phyloP scores from a whole-genome alignment of 2,888 invertebrate species.

The Tachina lurida region DNA sequence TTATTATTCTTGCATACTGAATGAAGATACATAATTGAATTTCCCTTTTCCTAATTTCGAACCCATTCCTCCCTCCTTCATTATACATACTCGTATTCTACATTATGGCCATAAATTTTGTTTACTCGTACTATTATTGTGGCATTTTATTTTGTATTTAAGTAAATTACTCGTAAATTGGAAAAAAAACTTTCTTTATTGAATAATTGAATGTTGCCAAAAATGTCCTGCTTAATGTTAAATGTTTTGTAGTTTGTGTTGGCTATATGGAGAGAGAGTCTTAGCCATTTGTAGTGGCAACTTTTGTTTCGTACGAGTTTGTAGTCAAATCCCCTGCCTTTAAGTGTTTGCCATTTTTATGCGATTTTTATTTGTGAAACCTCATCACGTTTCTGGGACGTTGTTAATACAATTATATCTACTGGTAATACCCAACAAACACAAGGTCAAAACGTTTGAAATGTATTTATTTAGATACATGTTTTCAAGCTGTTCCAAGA shows the following conservation, averaged over 20 bases:
- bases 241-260: not conserved
- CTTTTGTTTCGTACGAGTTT: slow-evolving; percentile 21
- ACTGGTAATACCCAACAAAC: slow-evolving; percentile 19
- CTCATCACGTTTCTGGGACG: slow-evolving; percentile 69
- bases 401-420: slow-evolving; percentile 67
- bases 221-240: slow-evolving; percentile 58
- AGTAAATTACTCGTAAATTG: slow-evolving; percentile 34
- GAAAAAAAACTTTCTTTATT: slow-evolving; percentile 59
- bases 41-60: slow-evolving; percentile 29
- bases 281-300: slow-evolving; percentile 35
- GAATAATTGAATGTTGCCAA: slow-evolving; percentile 52
- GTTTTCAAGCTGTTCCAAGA: too few relatives aligned
- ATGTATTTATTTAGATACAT: not conserved
- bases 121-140: slow-evolving; percentile 23
- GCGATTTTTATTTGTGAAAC: slow-evolving; percentile 60
- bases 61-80: slow-evolving; percentile 26
- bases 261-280: not conserved
- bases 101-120: slow-evolving; percentile 59
- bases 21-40: slow-evolving; percentile 46
- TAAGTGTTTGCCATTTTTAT: slow-evolving; percentile 40
- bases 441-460: slow-evolving; percentile 33
- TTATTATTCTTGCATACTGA: not conserved
- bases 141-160: slow-evolving; percentile 34
- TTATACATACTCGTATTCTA: slow-evolving; percentile 66
- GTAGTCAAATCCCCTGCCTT: slow-evolving; percentile 18